These are phyloP conservation scores for Meriones psammophilus DNA, from an alignment of 2,797 vertebrate genomes.

Conservation along the genomic window DNA sequence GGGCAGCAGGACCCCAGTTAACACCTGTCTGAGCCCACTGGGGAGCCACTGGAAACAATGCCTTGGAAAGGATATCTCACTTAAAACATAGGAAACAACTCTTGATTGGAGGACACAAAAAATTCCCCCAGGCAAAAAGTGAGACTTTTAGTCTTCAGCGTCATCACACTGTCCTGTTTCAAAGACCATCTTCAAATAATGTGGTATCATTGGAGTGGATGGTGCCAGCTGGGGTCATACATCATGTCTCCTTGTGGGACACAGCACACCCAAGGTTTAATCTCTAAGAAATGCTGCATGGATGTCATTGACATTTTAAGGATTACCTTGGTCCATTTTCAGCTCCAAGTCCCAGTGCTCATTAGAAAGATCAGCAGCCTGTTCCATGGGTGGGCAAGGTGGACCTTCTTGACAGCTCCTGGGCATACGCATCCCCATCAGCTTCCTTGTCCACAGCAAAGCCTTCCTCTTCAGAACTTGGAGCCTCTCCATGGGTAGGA, in stretches of 20 bases:
- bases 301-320: conserved; percentile 85
- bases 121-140: neutral
- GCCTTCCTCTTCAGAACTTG: conserved; percentile 68
- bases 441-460: conserved; percentile 60
- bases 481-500: neutral
- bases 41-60: neutral
- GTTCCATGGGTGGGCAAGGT: neutral
- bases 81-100: conserved; percentile 48
- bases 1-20: neutral
- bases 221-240: conserved; percentile 87
- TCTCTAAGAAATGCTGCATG: conserved; percentile 85
- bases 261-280: conserved; percentile 81
- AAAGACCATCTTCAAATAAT: conserved; percentile 80
- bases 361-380: conserved; percentile 59
- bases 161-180: conserved; percentile 90
- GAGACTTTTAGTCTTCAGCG: conserved; percentile 86
- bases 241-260: conserved; percentile 84
- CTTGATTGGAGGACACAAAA: neutral
- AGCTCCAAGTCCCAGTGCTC: conserved; percentile 84
- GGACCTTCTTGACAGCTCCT: conserved; percentile 62
- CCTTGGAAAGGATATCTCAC: conserved; percentile 49
- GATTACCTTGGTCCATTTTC: neutral
- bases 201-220: conserved; percentile 82
- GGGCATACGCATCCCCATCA: conserved; percentile 68
- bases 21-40: neutral